Percentiles rank a stretch among this genome's conserved stretches.
These are phyloP conservation scores for Melanotaenia maccullochi DNA, from an alignment of 2,797 vertebrate genomes.

Conservation along the genomic window DNA sequence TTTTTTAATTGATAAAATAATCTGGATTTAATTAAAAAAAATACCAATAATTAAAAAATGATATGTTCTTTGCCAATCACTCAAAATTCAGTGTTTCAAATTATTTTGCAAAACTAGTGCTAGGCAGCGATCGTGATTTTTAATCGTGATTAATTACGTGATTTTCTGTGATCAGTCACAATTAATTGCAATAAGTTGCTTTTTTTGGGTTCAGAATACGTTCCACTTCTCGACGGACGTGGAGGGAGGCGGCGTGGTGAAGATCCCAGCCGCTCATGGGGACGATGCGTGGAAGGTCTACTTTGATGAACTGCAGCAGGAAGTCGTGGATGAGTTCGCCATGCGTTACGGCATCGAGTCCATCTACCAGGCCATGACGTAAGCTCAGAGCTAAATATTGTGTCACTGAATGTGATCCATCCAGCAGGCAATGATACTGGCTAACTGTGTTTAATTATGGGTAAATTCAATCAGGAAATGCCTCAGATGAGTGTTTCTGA, in stretches of 20 bases:
- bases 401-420: neutral
- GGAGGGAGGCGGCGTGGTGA: slow-evolving; percentile 88
- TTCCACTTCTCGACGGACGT: slow-evolving; percentile 92
- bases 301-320: slow-evolving; percentile 94
- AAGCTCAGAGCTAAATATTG: slow-evolving; percentile 66
- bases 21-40: no score
- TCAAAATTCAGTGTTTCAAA: no score
- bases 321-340: slow-evolving; percentile 96
- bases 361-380: slow-evolving; percentile 99
- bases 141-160: no score
- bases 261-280: slow-evolving; percentile 88
- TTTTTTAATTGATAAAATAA: no score
- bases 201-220: slow-evolving; percentile 83
- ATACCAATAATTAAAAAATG: no score
- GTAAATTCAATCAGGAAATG: slow-evolving; percentile 56
- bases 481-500: slow-evolving; percentile 20
- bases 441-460: neutral
- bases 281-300: slow-evolving; percentile 98
- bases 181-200: no score
- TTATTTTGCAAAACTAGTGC: no score
- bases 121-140: no score
- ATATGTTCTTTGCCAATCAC: no score
- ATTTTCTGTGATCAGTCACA: no score
- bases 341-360: slow-evolving; percentile 97
- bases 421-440: neutral